phyloP scores from a whole-genome alignment of 1,140 invertebrate genomes.

The Trachymyrmex cornetzi region DNA sequence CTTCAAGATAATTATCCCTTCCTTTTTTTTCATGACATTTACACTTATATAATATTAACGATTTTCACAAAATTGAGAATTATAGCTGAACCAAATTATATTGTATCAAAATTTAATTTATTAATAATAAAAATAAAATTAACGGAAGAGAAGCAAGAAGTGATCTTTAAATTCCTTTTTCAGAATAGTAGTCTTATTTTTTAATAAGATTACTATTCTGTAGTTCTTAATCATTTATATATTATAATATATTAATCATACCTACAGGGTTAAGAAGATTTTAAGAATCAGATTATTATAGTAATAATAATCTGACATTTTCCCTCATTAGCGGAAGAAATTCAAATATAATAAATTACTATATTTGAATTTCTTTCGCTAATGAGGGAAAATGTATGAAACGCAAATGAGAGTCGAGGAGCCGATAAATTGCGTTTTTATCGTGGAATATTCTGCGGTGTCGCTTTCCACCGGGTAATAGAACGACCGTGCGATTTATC shows the following conservation, averaged over 20 bases:
- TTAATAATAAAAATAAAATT: background rate
- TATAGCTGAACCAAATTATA: background rate
- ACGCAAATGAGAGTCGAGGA: background rate
- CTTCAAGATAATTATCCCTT: conserved; percentile 2
- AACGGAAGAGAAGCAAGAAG: background rate
- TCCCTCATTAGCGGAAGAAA: background rate
- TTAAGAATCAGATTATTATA: background rate
- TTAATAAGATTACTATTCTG: background rate
- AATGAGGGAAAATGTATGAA: background rate
- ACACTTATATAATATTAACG: background rate
- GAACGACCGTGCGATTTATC: conserved; percentile 22
- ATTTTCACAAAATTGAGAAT: background rate
- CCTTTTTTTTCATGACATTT: background rate
- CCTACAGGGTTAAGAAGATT: background rate
- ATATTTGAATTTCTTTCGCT: background rate
- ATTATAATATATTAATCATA: too few species aligned
- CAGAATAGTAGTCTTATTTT: background rate
- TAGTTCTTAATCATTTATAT: background rate
- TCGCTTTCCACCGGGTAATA: background rate
- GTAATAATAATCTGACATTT: background rate
- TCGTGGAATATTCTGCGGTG: conserved; percentile 40
- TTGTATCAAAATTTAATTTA: background rate
- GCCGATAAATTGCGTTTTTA: background rate
- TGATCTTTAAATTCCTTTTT: background rate
- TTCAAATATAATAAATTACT: background rate